Base-by-base conservation (phyloP, 2,888 invertebrate species). In the Eupithecia centaureata region DNA sequence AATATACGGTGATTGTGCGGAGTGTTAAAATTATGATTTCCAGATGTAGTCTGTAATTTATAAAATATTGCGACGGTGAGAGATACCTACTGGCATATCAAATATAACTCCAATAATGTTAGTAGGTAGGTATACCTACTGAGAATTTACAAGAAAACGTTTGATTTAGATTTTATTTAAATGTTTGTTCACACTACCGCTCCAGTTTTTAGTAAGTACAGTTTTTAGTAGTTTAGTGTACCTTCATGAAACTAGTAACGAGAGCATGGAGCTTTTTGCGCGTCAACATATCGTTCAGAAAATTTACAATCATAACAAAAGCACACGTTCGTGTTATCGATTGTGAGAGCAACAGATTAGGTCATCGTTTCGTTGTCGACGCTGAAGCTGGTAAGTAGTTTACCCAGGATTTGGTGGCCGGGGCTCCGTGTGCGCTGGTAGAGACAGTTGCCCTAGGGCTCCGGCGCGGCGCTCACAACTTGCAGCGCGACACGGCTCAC, bases 331-430 rank as follows among this genome's bases (percentile, higher is more conserved):
- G 58, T 70, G 68, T 61, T 82, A 88, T 88, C 80, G 87, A 88
- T 87, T 79, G 77, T 22, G 61, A 66, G 76, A 82, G 86, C 87
- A 87, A 88, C 87, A 88, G 87, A 81, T 85, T 71, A 74, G 51
- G 30, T 33, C 51, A 13, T 4, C 5, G 13, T 18, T 8, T 12
- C 10, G 8, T 27, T 8, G 35, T 22, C 18, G 18, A 27, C 35
- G 27, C 47, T 47, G 22, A 4, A 22, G 47, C 22, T 22, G 18
- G 22, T 47, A 22, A 22, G n/a, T n/a, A 47, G 47, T 47, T 47
- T 47, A 47, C 47, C 47, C 22, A 4, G 12, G 22, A 12, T 3
- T 4, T 7, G 22, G 47, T 2, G 22, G 47, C 18, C 22, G 22
- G 54, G 54, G 54, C 28, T n/a, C n/a, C 27, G 30, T n/a, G 30